Evolutionary conservation across 2,113 vertebrate species (phyloP).

Genomic region (Leiothrix lutea): DNA sequence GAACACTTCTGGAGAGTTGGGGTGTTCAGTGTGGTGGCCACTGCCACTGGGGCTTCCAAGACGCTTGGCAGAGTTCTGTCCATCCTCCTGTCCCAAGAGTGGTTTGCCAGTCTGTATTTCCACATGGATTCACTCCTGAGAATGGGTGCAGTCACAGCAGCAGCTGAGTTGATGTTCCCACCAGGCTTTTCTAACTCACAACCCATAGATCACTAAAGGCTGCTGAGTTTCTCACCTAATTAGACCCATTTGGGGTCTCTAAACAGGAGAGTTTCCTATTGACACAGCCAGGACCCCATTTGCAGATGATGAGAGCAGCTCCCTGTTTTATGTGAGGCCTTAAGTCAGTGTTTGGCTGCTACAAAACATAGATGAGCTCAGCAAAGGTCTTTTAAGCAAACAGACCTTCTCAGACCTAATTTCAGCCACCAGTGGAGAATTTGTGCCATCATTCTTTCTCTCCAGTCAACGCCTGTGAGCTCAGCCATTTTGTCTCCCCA

Average conservation of each 20-base stretch:
- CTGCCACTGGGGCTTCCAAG: background rate
- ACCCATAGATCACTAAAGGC: background rate
- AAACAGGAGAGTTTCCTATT: background rate
- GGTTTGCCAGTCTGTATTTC: background rate
- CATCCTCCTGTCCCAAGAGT: background rate
- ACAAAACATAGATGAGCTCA: conserved; percentile 24
- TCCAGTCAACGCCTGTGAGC: background rate
- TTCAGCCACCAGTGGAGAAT: background rate
- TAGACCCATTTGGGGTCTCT: background rate
- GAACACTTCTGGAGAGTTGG: background rate
- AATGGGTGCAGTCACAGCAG: too few species aligned
- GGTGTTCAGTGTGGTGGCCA: rapidly evolving
- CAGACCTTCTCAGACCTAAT: background rate
- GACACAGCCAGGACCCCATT: background rate
- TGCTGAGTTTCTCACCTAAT: background rate
- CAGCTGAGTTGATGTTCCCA: background rate
- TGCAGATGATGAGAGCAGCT: background rate
- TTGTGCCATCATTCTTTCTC: conserved; percentile 2
- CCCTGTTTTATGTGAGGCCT: background rate
- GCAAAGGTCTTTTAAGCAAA: background rate
- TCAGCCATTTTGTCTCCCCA: background rate
- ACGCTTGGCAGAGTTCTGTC: background rate
- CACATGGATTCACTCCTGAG: background rate
- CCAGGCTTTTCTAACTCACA: background rate
- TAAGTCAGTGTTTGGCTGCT: background rate